Evolutionary conservation across 2,113 vertebrate genomes (phyloP), one percentile per base, ranked within the genome.

Genomic region (Pluvianellus socialis): DNA sequence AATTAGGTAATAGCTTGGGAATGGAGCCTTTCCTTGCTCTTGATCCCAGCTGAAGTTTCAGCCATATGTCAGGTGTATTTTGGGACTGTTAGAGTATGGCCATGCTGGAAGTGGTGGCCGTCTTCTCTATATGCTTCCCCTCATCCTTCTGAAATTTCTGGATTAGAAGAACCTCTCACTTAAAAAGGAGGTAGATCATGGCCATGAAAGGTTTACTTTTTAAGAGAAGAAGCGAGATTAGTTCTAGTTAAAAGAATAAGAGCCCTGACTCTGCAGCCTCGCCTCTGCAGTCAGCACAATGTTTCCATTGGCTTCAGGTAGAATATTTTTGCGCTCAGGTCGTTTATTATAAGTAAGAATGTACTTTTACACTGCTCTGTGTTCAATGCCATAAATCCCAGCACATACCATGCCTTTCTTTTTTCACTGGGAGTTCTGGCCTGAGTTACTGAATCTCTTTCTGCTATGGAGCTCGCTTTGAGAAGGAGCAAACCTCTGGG

Each of bases 301-400:
- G 66, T 97, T 96, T 91, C 94, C 87, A 53, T 94, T 94, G 92
- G 94, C 90, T 90, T 85, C 92, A 94, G 90, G 94, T 95, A 87
- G 77, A 90, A 65, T 82, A 62, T 53, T 92, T 96, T 89, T 90
- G 93, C 7, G 3, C 53, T 90, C 93, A 73, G 66, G 91, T 82
- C 33, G 0, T 96, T 95, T 58, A 76, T 95, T 79, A 33, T 30
- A 79, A 96, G 33, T 61, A 35, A 89, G 81, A 95, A 92, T 65
- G 87, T 85, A 92, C 81, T 96, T 96, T 93, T 92, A 94, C 75
- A 70, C 74, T 42, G 63, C 53, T 65, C 58, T 61, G 32, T 58
- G 59, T 18, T 90, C 4, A 0, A 14, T 79, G 62, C 87, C 92
- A 90, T 90, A 93, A 96, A 94, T 72, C 74, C 74, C 58, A 82